phyloP scores from a whole-genome alignment of 2,113 vertebrate species.

The Hylia prasina region DNA sequence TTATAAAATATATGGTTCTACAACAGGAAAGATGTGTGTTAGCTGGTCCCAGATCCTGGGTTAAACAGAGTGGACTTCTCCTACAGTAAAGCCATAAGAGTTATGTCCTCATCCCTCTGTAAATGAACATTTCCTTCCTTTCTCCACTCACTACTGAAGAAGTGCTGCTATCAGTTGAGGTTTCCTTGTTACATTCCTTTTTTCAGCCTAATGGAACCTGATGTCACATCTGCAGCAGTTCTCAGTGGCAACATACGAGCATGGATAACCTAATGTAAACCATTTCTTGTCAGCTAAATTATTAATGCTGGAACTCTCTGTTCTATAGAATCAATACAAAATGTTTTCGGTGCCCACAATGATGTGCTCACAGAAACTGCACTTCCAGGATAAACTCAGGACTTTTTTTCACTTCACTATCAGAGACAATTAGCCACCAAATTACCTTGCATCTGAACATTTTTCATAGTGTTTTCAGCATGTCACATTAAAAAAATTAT shows the following conservation, averaged over 20 bases:
- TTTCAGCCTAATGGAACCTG: conserved; percentile 24
- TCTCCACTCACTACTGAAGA: not conserved
- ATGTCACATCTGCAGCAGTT: not conserved
- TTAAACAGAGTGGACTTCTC: not conserved
- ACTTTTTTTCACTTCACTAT: not conserved
- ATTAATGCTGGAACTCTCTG: not conserved
- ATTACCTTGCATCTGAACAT: not conserved
- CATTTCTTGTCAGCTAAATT: conserved; percentile 5
- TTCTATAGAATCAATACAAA: conserved; percentile 18
- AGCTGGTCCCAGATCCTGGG: not conserved
- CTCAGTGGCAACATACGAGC: not conserved
- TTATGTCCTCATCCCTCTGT: not conserved
- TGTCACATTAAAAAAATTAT: not conserved
- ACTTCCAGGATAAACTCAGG: not conserved
- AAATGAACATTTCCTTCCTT: not conserved
- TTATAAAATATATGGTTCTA: not conserved
- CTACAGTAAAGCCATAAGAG: not conserved
- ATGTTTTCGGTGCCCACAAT: not conserved
- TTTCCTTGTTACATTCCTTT: not conserved
- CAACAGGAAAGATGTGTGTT: not conserved
- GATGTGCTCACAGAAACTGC: not conserved
- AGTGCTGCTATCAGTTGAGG: not conserved
- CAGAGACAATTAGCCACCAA: not conserved
- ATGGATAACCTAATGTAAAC: not conserved
- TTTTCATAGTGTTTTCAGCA: not conserved